phyloP scores from a whole-genome alignment of 2,888 invertebrate genomes.

The Carabus problematicus region DNA sequence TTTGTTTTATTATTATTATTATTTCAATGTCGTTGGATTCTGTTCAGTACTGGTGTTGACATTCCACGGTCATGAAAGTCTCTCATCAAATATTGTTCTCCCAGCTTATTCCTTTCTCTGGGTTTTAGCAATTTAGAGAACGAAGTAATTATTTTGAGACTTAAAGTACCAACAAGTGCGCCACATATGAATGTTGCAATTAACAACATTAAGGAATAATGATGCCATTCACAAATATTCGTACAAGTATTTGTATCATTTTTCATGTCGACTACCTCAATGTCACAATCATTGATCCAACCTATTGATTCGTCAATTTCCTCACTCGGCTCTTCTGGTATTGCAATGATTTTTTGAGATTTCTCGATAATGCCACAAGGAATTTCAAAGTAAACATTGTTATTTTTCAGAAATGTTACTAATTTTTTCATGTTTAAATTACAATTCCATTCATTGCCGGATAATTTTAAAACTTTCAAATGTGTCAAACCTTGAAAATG shows the following conservation, averaged over 20 bases:
- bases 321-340: neutral
- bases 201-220: neutral
- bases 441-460: slow-evolving; percentile 19
- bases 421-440: slow-evolving; percentile 14
- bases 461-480: slow-evolving; percentile 17
- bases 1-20: too few species aligned
- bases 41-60: slow-evolving; percentile 6
- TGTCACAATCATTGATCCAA: slow-evolving; percentile 15
- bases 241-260: slow-evolving; percentile 8
- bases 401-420: slow-evolving; percentile 10
- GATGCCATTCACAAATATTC: neutral
- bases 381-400: slow-evolving; percentile 12
- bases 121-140: neutral
- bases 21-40: neutral
- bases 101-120: neutral
- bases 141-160: neutral
- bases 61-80: neutral
- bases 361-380: slow-evolving; percentile 19
- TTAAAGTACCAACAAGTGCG: neutral
- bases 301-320: slow-evolving; percentile 2
- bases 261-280: slow-evolving; percentile 6
- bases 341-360: slow-evolving; percentile 19
- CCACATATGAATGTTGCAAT: neutral
- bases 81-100: slow-evolving; percentile 1
- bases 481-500: slow-evolving; percentile 2